These are phyloP conservation scores for Oncorhynchus clarkii DNA, from an alignment of 2,113 vertebrate genomes.

Conservation along the genomic window DNA sequence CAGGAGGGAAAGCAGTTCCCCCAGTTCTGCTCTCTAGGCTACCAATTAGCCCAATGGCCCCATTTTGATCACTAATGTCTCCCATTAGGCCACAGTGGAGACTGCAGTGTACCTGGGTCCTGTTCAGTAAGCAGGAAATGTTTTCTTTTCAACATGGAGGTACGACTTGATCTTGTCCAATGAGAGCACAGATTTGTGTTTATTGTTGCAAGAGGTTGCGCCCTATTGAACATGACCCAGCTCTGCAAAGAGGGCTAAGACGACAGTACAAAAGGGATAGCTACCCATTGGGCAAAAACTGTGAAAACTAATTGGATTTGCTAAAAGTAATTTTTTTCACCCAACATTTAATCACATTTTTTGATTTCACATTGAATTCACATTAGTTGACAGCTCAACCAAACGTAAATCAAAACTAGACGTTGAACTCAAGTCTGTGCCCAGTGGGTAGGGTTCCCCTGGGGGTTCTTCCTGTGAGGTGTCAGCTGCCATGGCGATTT, in stretches of 20 bases:
- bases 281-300: too few relatives aligned
- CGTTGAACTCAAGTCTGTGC: neutral
- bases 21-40: conserved; percentile 57
- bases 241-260: conserved; percentile 22
- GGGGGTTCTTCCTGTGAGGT: neutral
- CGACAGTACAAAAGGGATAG: neutral
- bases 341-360: too few relatives aligned
- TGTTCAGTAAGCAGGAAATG: conserved; percentile 4
- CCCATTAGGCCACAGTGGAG: conserved; percentile 42
- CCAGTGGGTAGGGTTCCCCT: neutral
- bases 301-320: too few relatives aligned
- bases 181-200: too few relatives aligned
- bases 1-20: conserved; percentile 47
- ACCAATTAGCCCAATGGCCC: conserved; percentile 60
- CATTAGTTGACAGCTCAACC: too few relatives aligned
- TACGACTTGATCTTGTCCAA: too few relatives aligned
- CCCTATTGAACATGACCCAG: too few relatives aligned
- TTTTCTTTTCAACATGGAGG: too few relatives aligned
- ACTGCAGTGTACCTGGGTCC: conserved; percentile 6
- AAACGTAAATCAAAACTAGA: too few relatives aligned
- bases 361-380: too few relatives aligned
- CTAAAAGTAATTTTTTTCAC: too few relatives aligned
- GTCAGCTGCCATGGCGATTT: neutral
- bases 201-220: too few relatives aligned
- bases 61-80: conserved; percentile 59